phyloP scores from a whole-genome alignment of 2,797 vertebrate species.

The Sarcoramphus papa region DNA sequence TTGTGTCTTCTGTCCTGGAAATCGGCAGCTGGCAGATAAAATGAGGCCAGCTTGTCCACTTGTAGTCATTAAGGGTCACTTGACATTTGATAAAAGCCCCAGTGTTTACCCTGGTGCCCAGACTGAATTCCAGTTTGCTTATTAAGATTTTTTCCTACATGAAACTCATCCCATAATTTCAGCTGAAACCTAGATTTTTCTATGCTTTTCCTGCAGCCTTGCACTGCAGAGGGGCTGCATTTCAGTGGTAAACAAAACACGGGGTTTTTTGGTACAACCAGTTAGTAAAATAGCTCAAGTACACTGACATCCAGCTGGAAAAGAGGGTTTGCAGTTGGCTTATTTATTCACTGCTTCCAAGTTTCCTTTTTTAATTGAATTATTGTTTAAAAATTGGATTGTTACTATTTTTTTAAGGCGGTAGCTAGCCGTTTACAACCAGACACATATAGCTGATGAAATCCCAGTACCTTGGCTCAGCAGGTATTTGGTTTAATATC shows the following conservation, averaged over 20 bases:
- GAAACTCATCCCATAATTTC: neutral
- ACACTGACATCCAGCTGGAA: neutral
- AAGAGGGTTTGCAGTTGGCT: neutral
- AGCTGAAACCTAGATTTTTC: neutral
- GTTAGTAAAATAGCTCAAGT: neutral
- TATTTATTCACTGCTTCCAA: neutral
- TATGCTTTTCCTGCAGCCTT: neutral
- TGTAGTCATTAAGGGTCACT: neutral
- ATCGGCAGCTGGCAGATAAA: neutral
- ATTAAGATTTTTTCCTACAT: neutral
- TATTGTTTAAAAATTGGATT: neutral
- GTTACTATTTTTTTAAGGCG: neutral
- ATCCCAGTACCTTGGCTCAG: neutral
- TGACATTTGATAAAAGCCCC: neutral
- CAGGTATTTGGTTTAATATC: neutral
- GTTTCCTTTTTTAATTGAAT: neutral
- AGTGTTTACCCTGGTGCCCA: neutral
- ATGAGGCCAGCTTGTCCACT: neutral
- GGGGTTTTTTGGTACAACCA: neutral
- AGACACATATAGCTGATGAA: rapidly evolving
- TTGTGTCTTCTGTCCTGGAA: neutral
- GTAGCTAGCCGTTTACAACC: neutral
- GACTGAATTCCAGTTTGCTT: neutral
- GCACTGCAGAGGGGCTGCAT: neutral
- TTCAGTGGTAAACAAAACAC: neutral